Percentiles rank a stretch among this genome's conserved stretches.
Evolutionary conservation across 2,113 vertebrate genomes (phyloP).

Genomic region (Willisornis vidua): DNA sequence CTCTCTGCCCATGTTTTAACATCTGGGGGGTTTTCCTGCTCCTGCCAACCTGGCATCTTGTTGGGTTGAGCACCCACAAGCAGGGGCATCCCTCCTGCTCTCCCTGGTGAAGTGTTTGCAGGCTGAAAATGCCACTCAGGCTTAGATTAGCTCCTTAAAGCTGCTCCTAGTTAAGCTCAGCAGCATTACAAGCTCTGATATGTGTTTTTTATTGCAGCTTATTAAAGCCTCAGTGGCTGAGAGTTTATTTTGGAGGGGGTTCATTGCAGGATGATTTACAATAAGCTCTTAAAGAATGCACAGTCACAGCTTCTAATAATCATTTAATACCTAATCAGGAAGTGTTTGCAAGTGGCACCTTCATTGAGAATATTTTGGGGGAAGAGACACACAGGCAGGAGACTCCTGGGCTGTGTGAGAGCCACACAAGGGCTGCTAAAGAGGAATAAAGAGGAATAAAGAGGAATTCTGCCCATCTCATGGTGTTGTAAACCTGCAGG

Average conservation of each 20-base stretch:
- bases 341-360: neutral
- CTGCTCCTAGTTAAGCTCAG: neutral
- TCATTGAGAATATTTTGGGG: neutral
- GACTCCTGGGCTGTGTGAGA: neutral
- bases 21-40: neutral
- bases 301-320: slow-evolving; percentile 30
- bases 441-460: neutral
- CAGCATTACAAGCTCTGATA: neutral
- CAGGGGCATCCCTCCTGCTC: neutral
- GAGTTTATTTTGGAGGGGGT: slow-evolving; percentile 26
- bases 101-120: fast-evolving
- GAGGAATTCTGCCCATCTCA: neutral
- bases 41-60: fast-evolving
- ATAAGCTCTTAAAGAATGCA: neutral
- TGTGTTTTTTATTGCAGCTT: neutral
- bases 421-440: neutral
- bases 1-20: fast-evolving
- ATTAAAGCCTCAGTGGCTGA: neutral
- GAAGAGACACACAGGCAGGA: neutral
- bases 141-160: neutral
- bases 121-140: neutral
- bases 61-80: neutral
- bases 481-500: neutral
- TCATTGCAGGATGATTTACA: slow-evolving; percentile 33
- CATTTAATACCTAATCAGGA: neutral